A percentile compares a stretch with the other conserved stretches of the same genome.
These are phyloP conservation scores for Leptoteleia sp. DNA, from an alignment of 1,140 invertebrate genomes.

Conservation along the genomic window DNA sequence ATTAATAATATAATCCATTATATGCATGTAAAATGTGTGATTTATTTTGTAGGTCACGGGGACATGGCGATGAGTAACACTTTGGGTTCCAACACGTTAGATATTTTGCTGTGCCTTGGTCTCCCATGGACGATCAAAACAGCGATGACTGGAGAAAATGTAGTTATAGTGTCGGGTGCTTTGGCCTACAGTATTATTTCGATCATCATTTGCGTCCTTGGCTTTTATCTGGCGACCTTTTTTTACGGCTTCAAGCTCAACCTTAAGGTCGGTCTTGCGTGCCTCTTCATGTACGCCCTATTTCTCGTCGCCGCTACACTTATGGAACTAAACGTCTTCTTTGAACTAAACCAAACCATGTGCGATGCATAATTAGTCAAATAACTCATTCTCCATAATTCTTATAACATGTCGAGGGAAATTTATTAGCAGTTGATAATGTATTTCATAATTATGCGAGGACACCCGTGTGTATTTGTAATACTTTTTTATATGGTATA, in stretches of 20 bases:
- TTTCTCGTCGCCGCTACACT: slow-evolving; percentile 85
- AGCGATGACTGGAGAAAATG: slow-evolving; percentile 80
- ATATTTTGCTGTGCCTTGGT: slow-evolving; percentile 92
- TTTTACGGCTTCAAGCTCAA: slow-evolving; percentile 83
- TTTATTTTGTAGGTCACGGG: slow-evolving; percentile 84
- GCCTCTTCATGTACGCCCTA: slow-evolving; percentile 83
- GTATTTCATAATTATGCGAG: too few relatives aligned
- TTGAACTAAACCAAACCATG: slow-evolving; percentile 77
- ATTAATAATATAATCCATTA: too few relatives aligned
- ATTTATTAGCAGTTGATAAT: too few relatives aligned
- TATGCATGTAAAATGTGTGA: not conserved
- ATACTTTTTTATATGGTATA: too few relatives aligned
- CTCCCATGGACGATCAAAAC: slow-evolving; percentile 91
- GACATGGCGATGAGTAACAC: slow-evolving; percentile 93
- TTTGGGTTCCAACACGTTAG: slow-evolving; percentile 91
- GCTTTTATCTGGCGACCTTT: slow-evolving; percentile 82
- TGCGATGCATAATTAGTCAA: slow-evolving; percentile 72
- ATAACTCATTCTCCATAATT: too few relatives aligned
- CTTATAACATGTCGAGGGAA: too few relatives aligned
- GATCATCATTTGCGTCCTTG: slow-evolving; percentile 83
- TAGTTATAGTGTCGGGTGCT: slow-evolving; percentile 83
- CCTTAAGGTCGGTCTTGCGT: slow-evolving; percentile 82
- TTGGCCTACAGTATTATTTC: slow-evolving; percentile 85
- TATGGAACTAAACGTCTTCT: slow-evolving; percentile 83
- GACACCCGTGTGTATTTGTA: too few relatives aligned